Evolutionary conservation across 2,113 vertebrate species (phyloP).

Genomic region (Megaceryle maxima): DNA sequence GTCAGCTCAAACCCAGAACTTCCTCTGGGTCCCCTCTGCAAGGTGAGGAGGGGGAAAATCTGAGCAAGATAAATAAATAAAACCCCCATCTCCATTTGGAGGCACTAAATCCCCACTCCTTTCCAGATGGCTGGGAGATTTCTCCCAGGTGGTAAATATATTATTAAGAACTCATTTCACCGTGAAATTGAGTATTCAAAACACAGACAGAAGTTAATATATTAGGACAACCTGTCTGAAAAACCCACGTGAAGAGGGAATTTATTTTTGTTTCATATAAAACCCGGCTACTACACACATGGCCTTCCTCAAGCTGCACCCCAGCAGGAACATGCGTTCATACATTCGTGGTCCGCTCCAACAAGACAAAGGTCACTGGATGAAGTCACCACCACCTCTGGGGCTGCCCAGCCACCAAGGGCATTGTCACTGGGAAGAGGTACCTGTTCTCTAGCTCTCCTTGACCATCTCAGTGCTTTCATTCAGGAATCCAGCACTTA

Average conservation of each 20-base stretch:
- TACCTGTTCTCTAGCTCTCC: not conserved
- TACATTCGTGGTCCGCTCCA: not conserved
- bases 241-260: constrained; percentile 75
- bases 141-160: constrained; percentile 88
- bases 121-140: constrained; percentile 86
- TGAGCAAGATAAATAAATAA: constrained; percentile 72
- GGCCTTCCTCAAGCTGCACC: constrained; percentile 58
- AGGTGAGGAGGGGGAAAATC: not conserved
- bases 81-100: constrained; percentile 78
- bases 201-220: constrained; percentile 87
- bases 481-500: not conserved
- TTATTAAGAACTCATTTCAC: constrained; percentile 89
- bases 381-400: not conserved
- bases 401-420: not conserved
- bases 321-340: not conserved
- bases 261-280: constrained; percentile 83
- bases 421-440: rapidly evolving
- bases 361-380: not conserved
- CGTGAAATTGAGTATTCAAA: constrained; percentile 88
- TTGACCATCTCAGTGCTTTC: rapidly evolving
- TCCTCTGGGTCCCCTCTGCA: not conserved
- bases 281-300: constrained; percentile 53
- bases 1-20: not conserved
- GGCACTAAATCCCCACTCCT: constrained; percentile 79
- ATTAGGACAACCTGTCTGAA: constrained; percentile 85